Evolutionary conservation across 2,888 invertebrate genomes (phyloP).

Genomic region (Hesperia comma): DNA sequence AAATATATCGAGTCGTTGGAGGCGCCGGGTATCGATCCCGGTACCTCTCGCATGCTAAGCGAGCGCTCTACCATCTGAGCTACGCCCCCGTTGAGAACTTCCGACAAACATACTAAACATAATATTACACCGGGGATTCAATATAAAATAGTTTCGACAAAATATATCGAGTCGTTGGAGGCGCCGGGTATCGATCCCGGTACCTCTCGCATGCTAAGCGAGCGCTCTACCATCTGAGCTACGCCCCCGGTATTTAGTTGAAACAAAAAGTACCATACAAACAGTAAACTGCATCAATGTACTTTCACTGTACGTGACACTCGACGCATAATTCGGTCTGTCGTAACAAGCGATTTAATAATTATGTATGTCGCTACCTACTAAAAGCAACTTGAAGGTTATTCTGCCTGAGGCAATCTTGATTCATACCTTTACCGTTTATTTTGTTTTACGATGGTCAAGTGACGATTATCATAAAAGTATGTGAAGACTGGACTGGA

Average conservation of each 20-base stretch:
- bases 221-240: conserved; percentile 85
- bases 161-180: conserved; percentile 60
- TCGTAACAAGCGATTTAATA: not conserved
- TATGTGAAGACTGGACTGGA: too few species aligned
- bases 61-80: conserved; percentile 85
- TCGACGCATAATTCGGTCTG: conserved; percentile 3
- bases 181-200: conserved; percentile 85
- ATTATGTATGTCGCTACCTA: not conserved
- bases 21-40: conserved; percentile 84
- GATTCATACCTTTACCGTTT: too few species aligned
- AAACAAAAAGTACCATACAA: not conserved
- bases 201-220: conserved; percentile 84
- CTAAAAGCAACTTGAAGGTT: too few species aligned
- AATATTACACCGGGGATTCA: not conserved
- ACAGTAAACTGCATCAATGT: conserved; percentile 9
- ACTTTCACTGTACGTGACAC: conserved; percentile 25
- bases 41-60: conserved; percentile 84
- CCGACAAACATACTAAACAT: not conserved
- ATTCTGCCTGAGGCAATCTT: too few species aligned
- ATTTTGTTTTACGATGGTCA: too few species aligned
- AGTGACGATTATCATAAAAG: too few species aligned
- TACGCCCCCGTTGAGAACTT: conserved; percentile 68
- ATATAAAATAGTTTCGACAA: not conserved
- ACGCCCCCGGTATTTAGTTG: conserved; percentile 65
- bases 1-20: conserved; percentile 55